These are phyloP conservation scores for Nasonia giraulti DNA, from an alignment of 1,140 invertebrate species.

Conservation along the genomic window DNA sequence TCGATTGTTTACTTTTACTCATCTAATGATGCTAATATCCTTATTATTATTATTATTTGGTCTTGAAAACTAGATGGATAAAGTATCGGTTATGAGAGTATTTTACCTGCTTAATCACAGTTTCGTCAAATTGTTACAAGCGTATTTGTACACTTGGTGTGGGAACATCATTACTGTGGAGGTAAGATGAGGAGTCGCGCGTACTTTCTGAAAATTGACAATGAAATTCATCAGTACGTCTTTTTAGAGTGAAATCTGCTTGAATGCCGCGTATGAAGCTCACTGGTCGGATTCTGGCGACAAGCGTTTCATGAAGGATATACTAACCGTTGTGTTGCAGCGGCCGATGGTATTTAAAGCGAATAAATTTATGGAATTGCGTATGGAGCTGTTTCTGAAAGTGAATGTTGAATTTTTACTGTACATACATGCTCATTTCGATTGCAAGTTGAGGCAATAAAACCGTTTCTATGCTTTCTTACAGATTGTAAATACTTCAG, in stretches of 20 bases:
- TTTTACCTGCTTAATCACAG: not conserved
- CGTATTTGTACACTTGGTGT: not conserved
- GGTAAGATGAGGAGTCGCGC: not conserved
- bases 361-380: not conserved
- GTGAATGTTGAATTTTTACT: not conserved
- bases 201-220: not conserved
- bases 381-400: constrained; percentile 7
- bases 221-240: not conserved
- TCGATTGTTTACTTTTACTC: not conserved
- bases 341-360: constrained; percentile 1
- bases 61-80: not conserved
- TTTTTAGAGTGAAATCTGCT: constrained; percentile 24
- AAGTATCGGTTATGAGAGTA: not conserved
- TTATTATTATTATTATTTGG: not conserved
- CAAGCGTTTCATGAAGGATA: not conserved
- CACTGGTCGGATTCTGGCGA: not conserved
- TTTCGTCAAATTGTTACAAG: not conserved
- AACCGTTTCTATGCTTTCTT: not conserved
- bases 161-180: not conserved
- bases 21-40: too few relatives aligned
- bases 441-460: not conserved
- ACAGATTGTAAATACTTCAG: constrained; percentile 21
- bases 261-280: not conserved
- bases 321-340: not conserved
- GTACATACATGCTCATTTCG: not conserved